Conservation (phyloP, 1,140 invertebrate species). For the Atta cephalotes region DNA sequence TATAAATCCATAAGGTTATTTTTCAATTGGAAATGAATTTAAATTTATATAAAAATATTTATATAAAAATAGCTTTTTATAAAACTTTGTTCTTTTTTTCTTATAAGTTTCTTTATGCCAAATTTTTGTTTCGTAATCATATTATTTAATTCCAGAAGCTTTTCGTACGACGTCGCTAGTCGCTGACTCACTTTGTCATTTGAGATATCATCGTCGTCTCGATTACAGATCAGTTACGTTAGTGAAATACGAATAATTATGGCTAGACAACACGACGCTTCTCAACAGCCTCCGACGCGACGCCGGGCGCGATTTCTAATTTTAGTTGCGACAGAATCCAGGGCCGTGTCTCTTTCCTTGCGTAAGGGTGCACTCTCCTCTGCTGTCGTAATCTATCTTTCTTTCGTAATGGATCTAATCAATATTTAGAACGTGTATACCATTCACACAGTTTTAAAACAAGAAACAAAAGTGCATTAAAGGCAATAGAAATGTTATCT, state of each 20-base stretch:
- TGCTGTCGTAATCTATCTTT: not conserved
- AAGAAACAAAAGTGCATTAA: not conserved
- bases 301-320: slow-evolving; percentile 68
- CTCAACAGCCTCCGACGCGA: slow-evolving; percentile 63
- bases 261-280: slow-evolving; percentile 76
- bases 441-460: not conserved
- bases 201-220: slow-evolving; percentile 45
- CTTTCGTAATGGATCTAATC: slow-evolving; percentile 18
- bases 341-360: slow-evolving; percentile 61
- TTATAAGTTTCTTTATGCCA: not conserved
- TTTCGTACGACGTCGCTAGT: not conserved
- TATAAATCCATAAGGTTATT: not conserved
- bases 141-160: not conserved
- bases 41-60: not conserved
- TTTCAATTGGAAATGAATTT: not conserved
- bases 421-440: slow-evolving; percentile 1
- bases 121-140: not conserved
- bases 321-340: slow-evolving; percentile 73
- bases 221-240: slow-evolving; percentile 71
- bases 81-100: not conserved
- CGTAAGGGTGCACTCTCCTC: slow-evolving; percentile 19
- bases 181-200: slow-evolving; percentile 55
- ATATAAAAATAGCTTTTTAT: not conserved
- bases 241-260: slow-evolving; percentile 66
- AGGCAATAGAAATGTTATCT: not conserved